Conservation (phyloP, 1,140 invertebrate genomes). For the Heliconius melpomene region DNA sequence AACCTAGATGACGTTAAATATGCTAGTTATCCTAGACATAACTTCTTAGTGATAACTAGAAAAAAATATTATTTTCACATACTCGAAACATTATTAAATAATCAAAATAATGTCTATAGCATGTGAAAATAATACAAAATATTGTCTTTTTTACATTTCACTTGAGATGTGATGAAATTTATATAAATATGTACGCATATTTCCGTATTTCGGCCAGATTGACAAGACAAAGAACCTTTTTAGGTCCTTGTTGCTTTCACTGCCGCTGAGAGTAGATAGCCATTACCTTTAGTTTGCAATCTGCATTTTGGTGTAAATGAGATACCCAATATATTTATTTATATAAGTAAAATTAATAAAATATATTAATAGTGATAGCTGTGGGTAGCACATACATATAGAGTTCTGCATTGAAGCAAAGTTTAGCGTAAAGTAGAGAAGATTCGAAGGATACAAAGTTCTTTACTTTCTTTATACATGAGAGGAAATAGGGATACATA, state of each 20-base stretch:
- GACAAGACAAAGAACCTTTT: conserved; percentile 17
- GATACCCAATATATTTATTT: not conserved
- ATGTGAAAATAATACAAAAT: too few relatives aligned
- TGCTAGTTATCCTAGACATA: not conserved
- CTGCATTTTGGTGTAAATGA: conserved; percentile 45
- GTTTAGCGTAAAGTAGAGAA: too few relatives aligned
- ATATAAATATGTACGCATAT: not conserved
- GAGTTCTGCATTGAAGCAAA: too few relatives aligned
- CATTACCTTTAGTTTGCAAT: conserved; percentile 53
- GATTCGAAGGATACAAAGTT: too few relatives aligned
- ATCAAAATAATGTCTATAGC: too few relatives aligned
- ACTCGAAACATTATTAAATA: too few relatives aligned
- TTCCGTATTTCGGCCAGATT: not conserved
- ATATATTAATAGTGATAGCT: not conserved
- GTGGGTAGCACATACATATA: too few relatives aligned
- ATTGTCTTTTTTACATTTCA: too few relatives aligned
- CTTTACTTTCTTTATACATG: too few relatives aligned
- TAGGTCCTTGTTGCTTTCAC: conserved; percentile 48
- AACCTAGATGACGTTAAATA: conserved; percentile 9
- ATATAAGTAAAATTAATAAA: not conserved
- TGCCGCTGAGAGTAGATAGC: conserved; percentile 50
- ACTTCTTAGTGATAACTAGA: not conserved
- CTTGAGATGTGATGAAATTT: not conserved
- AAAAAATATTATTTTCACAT: not conserved
- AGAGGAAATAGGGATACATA: not conserved